These are phyloP conservation scores for Oreochromis aureus DNA, from an alignment of 2,113 vertebrate species.

Conservation along the genomic window DNA sequence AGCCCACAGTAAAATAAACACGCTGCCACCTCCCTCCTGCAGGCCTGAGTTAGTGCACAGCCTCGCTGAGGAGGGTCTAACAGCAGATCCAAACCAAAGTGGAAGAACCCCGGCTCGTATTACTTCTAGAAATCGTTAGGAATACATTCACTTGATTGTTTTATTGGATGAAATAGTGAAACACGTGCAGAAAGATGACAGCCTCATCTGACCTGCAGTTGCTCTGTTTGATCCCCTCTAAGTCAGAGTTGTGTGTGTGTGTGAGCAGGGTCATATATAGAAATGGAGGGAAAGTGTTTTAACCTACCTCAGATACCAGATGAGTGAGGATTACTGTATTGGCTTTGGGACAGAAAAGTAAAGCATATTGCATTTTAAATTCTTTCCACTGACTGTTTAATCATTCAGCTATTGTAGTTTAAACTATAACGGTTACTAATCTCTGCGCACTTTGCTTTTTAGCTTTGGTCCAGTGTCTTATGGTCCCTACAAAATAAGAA, in stretches of 20 bases:
- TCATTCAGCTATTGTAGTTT: background rate
- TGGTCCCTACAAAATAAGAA: background rate
- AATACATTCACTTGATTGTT: constrained; percentile 7
- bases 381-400: background rate
- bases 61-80: constrained; percentile 30
- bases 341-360: background rate
- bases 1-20: constrained; percentile 68
- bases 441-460: background rate
- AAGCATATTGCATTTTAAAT: constrained; percentile 9
- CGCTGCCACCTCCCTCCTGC: constrained; percentile 56
- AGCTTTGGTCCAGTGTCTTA: background rate
- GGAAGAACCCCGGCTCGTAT: background rate
- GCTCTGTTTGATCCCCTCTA: background rate
- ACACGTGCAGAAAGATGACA: background rate
- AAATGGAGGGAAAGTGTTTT: background rate
- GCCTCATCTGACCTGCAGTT: background rate
- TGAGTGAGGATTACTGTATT: constrained; percentile 11
- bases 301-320: constrained; percentile 16
- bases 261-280: background rate
- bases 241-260: background rate
- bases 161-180: constrained; percentile 20
- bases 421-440: background rate
- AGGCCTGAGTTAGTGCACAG: constrained; percentile 7
- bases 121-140: background rate
- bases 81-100: background rate